Percentiles rank a stretch among this genome's conserved stretches.
Evolutionary conservation across 2,888 invertebrate genomes (phyloP).

Genomic region (Plutella xylostella): DNA sequence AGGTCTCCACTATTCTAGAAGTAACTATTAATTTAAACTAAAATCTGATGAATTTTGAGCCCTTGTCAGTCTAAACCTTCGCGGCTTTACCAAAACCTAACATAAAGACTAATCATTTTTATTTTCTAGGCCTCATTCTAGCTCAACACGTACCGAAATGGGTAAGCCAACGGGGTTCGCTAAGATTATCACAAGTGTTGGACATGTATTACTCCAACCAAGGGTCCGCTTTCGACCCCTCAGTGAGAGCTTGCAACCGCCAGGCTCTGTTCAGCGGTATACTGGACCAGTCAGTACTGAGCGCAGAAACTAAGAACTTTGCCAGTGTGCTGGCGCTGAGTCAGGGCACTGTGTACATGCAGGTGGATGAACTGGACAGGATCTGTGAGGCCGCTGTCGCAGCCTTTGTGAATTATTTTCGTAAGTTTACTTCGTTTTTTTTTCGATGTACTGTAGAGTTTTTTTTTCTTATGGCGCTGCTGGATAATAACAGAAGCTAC

Average conservation of each 20-base stretch:
- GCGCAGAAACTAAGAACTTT: constrained; percentile 49
- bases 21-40: too few relatives aligned
- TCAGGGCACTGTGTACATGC: constrained; percentile 53
- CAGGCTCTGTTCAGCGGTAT: constrained; percentile 49
- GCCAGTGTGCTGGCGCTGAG: constrained; percentile 50
- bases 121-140: constrained; percentile 63
- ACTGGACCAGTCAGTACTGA: constrained; percentile 41
- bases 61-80: too few relatives aligned
- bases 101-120: too few relatives aligned
- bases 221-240: constrained; percentile 67
- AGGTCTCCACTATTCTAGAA: too few relatives aligned
- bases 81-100: too few relatives aligned
- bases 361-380: constrained; percentile 50
- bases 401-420: constrained; percentile 59
- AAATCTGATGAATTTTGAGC: too few relatives aligned
- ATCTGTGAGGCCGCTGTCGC: constrained; percentile 56
- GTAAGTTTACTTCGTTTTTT: constrained; percentile 36
- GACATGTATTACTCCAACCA: constrained; percentile 77
- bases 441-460: not conserved
- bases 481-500: too few relatives aligned
- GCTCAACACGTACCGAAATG: constrained; percentile 61
- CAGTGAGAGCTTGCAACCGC: constrained; percentile 71
- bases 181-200: constrained; percentile 72
- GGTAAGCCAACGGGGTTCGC: constrained; percentile 55
- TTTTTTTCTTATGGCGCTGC: too few relatives aligned